Evolutionary conservation across 2,888 invertebrate species (phyloP).

Genomic region (Mythimna ferrago): DNA sequence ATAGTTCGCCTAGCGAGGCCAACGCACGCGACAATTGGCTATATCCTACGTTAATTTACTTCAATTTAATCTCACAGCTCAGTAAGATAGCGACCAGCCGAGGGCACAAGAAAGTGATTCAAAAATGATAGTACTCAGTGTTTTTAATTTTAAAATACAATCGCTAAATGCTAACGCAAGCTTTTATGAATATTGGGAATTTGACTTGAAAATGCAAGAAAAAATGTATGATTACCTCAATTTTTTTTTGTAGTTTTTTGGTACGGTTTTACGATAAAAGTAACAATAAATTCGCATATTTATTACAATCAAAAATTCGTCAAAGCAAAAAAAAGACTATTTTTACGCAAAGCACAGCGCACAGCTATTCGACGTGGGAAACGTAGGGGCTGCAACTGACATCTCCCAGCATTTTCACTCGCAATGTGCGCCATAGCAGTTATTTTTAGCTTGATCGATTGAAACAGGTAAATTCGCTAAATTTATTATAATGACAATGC

Average conservation of each 20-base stretch:
- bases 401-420: background rate
- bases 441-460: slow-evolving; percentile 11
- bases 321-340: slow-evolving; percentile 7
- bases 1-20: slow-evolving; percentile 5
- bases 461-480: background rate
- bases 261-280: background rate
- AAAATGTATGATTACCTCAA: background rate
- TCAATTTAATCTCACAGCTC: slow-evolving; percentile 14
- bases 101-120: background rate
- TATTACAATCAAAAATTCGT: background rate
- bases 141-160: background rate
- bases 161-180: background rate
- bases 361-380: background rate
- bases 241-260: background rate
- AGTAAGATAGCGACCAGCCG: background rate
- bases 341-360: background rate
- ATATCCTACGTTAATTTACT: slow-evolving; percentile 26
- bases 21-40: slow-evolving; percentile 11
- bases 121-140: background rate
- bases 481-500: slow-evolving; percentile 38
- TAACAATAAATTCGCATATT: slow-evolving; percentile 16
- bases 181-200: background rate
- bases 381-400: background rate
- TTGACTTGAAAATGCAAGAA: background rate
- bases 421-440: slow-evolving; percentile 12